Base-by-base conservation (phyloP, 2,113 vertebrate genomes). In the Spea bombifrons region DNA sequence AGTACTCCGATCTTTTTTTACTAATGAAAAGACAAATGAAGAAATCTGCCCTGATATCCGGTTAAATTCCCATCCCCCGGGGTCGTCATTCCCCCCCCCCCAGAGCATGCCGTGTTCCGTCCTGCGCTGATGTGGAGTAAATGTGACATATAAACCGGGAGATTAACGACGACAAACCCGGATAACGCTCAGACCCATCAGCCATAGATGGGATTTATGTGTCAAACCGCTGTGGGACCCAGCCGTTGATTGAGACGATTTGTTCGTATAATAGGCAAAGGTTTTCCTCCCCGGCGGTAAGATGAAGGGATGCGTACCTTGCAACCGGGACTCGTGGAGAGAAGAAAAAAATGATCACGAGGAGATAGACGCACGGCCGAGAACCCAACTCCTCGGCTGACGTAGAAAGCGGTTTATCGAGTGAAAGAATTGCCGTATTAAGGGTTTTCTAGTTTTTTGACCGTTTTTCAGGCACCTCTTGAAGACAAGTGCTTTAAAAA, bases 171-270 rank as follows among this genome's bases (percentile, higher is more conserved):
- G 49, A 71, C 76, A 78, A 71, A 72, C 76, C 17, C 49, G 55
- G 76, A 79, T 57, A 79, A 47, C 15, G 48, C 43, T 49, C 3
- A 53, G 48, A 67, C 44, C 59, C 63, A 66, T 79, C 76, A 79
- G 44, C 8, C 10, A 47, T 52, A 64, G 63, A 79, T 66, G 61
- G 30, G 8, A 43, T 13, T 65, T 55, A 10, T 48, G 15, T 17
- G 17, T 12, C 4, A 45, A 59, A 47, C 70, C 4, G 70, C 70
- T 48, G 57, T 59, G 63, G 63, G 71, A 49, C 16, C 70, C 48
- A 71, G 66, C 49, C 70, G 73, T 80, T 80, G 73, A 80, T 73
- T 80, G 77, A 73, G 53, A 44, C 15, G 61, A 80, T 80, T 73
- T 80, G 77, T 80, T 64, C 77, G 66, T n/a, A 73, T 66, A 78